Conservation (phyloP, 1,140 invertebrate species). For the Caenorhabditis tropicalis region DNA sequence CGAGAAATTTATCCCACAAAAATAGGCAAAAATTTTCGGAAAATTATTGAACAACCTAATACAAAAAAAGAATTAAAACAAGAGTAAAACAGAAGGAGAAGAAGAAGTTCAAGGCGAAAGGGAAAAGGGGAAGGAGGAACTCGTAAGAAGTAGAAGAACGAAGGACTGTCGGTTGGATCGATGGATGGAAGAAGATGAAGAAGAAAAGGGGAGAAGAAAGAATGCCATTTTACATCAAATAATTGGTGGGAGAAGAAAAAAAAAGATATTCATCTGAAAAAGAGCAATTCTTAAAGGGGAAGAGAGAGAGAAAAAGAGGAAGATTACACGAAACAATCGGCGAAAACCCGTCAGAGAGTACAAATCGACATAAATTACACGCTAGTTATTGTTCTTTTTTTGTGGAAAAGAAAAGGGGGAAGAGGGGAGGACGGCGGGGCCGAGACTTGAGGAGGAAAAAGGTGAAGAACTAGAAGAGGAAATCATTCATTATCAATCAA, state of each 20-base stretch:
- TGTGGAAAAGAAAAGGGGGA: neutral
- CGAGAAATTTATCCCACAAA: too few relatives aligned
- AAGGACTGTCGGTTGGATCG: neutral
- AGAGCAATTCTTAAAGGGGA: neutral
- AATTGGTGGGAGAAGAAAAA: neutral
- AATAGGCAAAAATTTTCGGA: too few relatives aligned
- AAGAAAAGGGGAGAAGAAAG: neutral
- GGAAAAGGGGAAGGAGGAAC: neutral
- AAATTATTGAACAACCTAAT: too few relatives aligned
- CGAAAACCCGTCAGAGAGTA: slow-evolving; percentile 9
- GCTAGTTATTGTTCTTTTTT: slow-evolving; percentile 24
- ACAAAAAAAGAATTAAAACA: too few relatives aligned
- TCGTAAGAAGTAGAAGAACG: slow-evolving; percentile 24
- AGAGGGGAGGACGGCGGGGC: neutral
- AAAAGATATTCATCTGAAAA: neutral
- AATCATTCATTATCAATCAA: slow-evolving; percentile 12
- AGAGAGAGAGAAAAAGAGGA: neutral
- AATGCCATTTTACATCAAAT: neutral
- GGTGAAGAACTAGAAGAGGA: neutral
- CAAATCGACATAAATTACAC: slow-evolving; percentile 39
- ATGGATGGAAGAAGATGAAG: neutral
- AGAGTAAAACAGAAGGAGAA: neutral
- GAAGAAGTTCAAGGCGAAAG: neutral
- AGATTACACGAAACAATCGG: slow-evolving; percentile 11
- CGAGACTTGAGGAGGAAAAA: neutral